Evolutionary conservation across 2,113 vertebrate species (phyloP).

Genomic region (Sylvia atricapilla): DNA sequence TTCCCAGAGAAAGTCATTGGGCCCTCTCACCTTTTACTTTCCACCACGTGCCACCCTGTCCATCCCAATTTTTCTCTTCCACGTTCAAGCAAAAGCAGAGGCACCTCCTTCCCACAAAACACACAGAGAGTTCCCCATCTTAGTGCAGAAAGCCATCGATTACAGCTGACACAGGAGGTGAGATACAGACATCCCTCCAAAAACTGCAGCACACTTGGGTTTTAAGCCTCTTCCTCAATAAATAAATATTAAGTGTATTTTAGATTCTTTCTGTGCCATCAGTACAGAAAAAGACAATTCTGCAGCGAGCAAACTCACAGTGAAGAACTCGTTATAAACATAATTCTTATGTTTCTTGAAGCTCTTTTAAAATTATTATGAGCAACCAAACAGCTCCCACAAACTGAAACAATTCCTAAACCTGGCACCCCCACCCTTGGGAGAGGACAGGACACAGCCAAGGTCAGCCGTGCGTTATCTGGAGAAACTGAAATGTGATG

Average conservation of each 20-base stretch:
- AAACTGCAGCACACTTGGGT: background rate
- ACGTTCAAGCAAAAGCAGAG: background rate
- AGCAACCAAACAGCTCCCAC: background rate
- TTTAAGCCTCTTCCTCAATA: background rate
- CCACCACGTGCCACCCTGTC: rapidly evolving
- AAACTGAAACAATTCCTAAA: background rate
- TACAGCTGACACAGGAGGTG: background rate
- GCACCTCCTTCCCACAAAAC: background rate
- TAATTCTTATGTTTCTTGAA: background rate
- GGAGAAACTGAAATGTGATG: background rate
- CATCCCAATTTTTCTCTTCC: background rate
- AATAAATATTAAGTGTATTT: background rate
- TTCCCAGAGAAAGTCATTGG: background rate
- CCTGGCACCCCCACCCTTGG: background rate
- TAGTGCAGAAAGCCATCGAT: background rate
- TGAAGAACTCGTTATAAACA: background rate
- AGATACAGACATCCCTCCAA: background rate
- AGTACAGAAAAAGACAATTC: background rate
- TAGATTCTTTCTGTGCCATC: background rate
- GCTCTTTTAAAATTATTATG: background rate
- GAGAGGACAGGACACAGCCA: background rate
- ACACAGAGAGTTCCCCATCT: background rate
- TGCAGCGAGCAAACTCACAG: background rate
- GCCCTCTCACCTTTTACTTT: background rate
- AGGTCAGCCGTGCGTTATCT: background rate